phyloP scores from a whole-genome alignment of 2,113 vertebrate genomes.

The Mormyrus lacerda region DNA sequence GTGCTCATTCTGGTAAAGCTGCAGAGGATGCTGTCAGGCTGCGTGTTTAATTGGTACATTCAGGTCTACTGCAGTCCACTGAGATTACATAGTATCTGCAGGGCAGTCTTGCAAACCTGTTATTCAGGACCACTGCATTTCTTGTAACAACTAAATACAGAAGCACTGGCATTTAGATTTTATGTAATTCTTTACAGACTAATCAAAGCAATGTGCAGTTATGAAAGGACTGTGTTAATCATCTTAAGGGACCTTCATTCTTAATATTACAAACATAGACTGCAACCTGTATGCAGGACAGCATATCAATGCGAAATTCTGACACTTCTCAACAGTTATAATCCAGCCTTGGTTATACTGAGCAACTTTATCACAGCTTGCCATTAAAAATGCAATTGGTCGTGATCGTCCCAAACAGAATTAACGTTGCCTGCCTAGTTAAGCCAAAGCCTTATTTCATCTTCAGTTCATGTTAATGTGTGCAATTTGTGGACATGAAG shows the following conservation, averaged over 20 bases:
- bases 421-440: not conserved
- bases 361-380: not conserved
- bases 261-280: not conserved
- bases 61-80: not conserved
- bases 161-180: not conserved
- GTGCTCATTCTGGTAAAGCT: not conserved
- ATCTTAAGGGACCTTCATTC: not conserved
- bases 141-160: not conserved
- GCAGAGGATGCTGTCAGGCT: not conserved
- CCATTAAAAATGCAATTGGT: not conserved
- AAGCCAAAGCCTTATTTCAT: not conserved
- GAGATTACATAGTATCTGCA: not conserved
- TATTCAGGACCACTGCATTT: not conserved
- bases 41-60: not conserved
- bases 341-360: not conserved
- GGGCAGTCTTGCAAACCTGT: not conserved
- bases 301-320: not conserved
- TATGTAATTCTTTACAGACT: not conserved
- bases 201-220: not conserved
- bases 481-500: not conserved
- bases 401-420: not conserved
- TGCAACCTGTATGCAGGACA: not conserved
- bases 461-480: not conserved
- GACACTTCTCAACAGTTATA: not conserved
- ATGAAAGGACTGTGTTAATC: not conserved